Base-by-base conservation (phyloP, 1,140 invertebrate species). In the Drosophila equinoxialis region DNA sequence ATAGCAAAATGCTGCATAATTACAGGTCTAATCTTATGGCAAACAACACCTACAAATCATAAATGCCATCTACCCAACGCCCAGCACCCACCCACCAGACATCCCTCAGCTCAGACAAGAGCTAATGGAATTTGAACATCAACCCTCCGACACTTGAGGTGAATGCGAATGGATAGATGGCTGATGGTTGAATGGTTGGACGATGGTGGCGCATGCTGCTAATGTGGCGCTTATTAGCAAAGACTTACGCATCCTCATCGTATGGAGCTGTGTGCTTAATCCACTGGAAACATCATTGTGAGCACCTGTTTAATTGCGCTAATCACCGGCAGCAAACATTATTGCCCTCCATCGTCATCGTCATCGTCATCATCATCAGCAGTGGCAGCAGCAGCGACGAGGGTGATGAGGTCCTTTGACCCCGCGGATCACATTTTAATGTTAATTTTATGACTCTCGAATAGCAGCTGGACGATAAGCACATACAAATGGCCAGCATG, bases 251-350 rank as follows among this genome's bases (percentile, higher is more conserved):
- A 67, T 33, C 55, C 62, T 17, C 42, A 63, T 62, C 51, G 63
- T 48, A 54, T 58, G 45, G 45, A 23, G 10, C 17, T 23, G 63
- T 62, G 75, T 62, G 75, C 41, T 77, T 91, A 90, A 91, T 91
- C 90, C 78, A 87, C 64, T 81, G 90, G 85, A 87, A 91, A 87
- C 86, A 91, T 90, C 90, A 91, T 91, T 91, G 77, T 85, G 90
- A 91, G 90, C 90, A 91, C 90, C 90, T 91, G 90, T 90, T 90
- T 91, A 91, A 91, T 91, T 91, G 90, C 90, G 78, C 90, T 91
- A 91, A 91, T 91, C 85, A 87, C 79, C 80, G 71, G 74, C 35
- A 87, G 79, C 83, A 78, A 84, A 75, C 84, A 78, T 87, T 89
- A 87, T 82, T 71, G 77, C 74, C 76, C 66, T 30, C 51, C 58